phyloP scores from a whole-genome alignment of 2,888 invertebrate species.

The Archips xylosteana region DNA sequence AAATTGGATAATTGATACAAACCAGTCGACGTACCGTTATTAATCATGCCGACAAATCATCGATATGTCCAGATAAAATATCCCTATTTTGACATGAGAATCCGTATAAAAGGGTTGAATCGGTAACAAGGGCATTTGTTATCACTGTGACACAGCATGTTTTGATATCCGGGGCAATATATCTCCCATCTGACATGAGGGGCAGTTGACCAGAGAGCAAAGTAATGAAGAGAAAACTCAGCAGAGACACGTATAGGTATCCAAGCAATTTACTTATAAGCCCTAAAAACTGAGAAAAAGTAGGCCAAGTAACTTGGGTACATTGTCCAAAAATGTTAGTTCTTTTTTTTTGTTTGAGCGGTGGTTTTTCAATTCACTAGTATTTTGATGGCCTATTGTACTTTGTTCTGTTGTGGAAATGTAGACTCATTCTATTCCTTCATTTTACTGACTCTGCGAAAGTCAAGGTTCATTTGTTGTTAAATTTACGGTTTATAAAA shows the following conservation, averaged over 20 bases:
- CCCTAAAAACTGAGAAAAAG: neutral
- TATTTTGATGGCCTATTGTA: constrained; percentile 17
- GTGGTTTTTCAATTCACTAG: neutral
- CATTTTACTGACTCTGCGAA: constrained; percentile 76
- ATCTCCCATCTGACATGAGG: constrained; percentile 56
- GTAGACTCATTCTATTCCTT: constrained; percentile 68
- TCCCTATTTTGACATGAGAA: constrained; percentile 62
- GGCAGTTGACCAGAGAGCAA: constrained; percentile 48
- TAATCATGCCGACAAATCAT: constrained; percentile 69
- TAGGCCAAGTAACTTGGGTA: too few relatives aligned
- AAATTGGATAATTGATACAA: constrained; percentile 70
- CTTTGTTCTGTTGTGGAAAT: neutral
- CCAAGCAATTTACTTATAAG: neutral
- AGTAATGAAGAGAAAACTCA: constrained; percentile 22
- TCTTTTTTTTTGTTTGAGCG: neutral
- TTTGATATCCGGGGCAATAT: constrained; percentile 60
- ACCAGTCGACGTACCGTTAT: constrained; percentile 57
- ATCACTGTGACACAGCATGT: constrained; percentile 59
- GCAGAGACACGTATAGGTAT: neutral
- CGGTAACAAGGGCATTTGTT: constrained; percentile 53
- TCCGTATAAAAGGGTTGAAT: constrained; percentile 56
- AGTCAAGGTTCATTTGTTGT: constrained; percentile 81
- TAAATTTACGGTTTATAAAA: constrained; percentile 77
- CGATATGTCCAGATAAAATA: constrained; percentile 56
- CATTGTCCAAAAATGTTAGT: too few relatives aligned